Evolutionary conservation across 2,113 vertebrate genomes (phyloP).

Genomic region (Ceratotherium simum): DNA sequence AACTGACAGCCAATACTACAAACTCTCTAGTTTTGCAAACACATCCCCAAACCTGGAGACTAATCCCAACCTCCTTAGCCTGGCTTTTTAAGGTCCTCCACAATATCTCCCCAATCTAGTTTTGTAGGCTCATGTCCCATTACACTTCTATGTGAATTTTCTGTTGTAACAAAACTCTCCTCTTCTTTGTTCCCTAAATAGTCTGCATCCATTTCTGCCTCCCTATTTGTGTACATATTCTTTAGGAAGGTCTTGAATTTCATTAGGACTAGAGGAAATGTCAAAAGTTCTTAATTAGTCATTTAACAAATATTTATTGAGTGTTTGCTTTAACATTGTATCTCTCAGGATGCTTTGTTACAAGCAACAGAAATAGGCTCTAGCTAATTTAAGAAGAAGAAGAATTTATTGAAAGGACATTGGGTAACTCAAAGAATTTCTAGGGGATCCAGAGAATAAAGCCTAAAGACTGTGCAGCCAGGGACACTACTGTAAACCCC

Average conservation of each 20-base stretch:
- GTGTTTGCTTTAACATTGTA: constrained; percentile 31
- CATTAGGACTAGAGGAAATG: constrained; percentile 30
- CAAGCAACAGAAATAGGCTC: constrained; percentile 65
- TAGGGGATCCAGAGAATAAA: not conserved
- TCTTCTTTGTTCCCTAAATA: constrained; percentile 44
- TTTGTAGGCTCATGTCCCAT: not conserved
- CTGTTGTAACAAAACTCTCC: not conserved
- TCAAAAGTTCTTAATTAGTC: constrained; percentile 71
- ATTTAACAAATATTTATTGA: constrained; percentile 66
- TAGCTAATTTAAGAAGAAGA: constrained; percentile 64
- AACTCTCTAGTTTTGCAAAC: not conserved
- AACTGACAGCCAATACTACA: not conserved
- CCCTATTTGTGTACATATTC: constrained; percentile 31
- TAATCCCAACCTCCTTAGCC: not conserved
- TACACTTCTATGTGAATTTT: not conserved
- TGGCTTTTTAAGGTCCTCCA: not conserved
- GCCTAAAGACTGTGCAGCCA: not conserved
- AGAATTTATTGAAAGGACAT: constrained; percentile 67
- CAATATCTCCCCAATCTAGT: not conserved
- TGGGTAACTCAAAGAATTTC: constrained; percentile 52
- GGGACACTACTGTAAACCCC: not conserved
- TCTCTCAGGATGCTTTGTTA: constrained; percentile 56
- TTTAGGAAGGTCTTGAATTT: constrained; percentile 49
- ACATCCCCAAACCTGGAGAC: not conserved
- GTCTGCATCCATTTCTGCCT: not conserved